These are phyloP conservation scores for Pyxicephalus adspersus DNA, from an alignment of 2,113 vertebrate genomes.

Conservation along the genomic window DNA sequence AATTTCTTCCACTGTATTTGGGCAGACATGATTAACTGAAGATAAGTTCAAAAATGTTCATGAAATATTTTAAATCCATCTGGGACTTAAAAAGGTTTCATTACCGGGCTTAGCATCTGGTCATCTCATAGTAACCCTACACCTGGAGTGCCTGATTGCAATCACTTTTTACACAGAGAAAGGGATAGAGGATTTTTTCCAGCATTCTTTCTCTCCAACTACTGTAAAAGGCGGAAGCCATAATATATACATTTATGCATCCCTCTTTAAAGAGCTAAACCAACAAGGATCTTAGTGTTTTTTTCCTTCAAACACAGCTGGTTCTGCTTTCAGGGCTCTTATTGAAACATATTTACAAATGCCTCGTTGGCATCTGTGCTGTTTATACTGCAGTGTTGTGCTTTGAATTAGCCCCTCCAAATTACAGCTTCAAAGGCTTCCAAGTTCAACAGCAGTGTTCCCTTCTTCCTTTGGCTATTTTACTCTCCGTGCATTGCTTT, in stretches of 20 bases:
- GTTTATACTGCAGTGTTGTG: slow-evolving; percentile 58
- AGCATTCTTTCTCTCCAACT: slow-evolving; percentile 53
- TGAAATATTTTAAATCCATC: slow-evolving; percentile 12
- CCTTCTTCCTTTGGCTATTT: slow-evolving; percentile 35
- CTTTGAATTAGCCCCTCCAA: slow-evolving; percentile 64
- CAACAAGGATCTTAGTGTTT: slow-evolving; percentile 56
- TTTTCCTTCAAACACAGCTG: slow-evolving; percentile 19
- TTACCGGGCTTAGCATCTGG: slow-evolving; percentile 34
- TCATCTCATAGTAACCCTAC: slow-evolving; percentile 49
- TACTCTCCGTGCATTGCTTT: slow-evolving; percentile 16
- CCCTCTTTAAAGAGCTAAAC: slow-evolving; percentile 54
- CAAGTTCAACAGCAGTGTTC: slow-evolving; percentile 54
- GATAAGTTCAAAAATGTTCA: neutral
- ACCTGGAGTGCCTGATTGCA: slow-evolving; percentile 54
- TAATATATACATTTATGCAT: slow-evolving; percentile 57
- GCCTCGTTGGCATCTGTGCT: slow-evolving; percentile 1
- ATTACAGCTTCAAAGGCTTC: slow-evolving; percentile 66
- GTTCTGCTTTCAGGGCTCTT: slow-evolving; percentile 58
- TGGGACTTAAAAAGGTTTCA: slow-evolving; percentile 13
- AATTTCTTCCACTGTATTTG: neutral
- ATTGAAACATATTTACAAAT: slow-evolving; percentile 44
- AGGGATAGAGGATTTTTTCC: slow-evolving; percentile 39
- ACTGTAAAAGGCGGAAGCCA: slow-evolving; percentile 57
- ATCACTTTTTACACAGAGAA: slow-evolving; percentile 41
- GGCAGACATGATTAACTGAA: neutral